phyloP scores from a whole-genome alignment of 2,888 invertebrate species.

The Limnephilus lunatus region DNA sequence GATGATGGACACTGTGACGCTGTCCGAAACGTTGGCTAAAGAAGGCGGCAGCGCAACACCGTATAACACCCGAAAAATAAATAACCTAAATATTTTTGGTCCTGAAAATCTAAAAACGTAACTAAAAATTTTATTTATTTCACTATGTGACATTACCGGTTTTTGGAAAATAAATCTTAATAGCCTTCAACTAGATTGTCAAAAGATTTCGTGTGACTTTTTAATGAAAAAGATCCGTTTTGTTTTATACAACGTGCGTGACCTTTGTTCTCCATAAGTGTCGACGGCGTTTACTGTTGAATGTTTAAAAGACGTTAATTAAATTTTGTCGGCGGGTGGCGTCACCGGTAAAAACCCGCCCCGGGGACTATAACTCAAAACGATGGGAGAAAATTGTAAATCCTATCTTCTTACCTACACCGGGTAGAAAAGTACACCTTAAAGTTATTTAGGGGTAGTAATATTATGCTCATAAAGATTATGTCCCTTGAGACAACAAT shows the following conservation, averaged over 20 bases:
- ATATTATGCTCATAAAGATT: background rate
- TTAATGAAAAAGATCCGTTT: background rate
- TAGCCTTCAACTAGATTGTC: background rate
- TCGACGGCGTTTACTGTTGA: background rate
- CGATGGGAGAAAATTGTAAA: slow-evolving; percentile 27
- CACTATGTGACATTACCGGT: background rate
- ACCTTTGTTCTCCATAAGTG: background rate
- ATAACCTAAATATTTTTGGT: no score
- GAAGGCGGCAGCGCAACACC: no score
- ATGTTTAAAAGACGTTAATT: slow-evolving; percentile 2
- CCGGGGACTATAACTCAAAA: slow-evolving; percentile 24
- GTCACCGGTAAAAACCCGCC: slow-evolving; percentile 21
- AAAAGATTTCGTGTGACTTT: background rate
- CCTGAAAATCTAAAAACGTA: no score
- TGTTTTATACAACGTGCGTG: background rate
- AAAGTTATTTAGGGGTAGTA: background rate
- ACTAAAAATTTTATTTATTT: no score
- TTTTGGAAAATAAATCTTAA: background rate
- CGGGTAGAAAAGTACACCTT: background rate
- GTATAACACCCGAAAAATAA: no score
- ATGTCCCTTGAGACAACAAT: background rate
- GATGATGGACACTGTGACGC: no score
- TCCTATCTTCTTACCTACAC: slow-evolving; percentile 11
- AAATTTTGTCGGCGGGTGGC: background rate
- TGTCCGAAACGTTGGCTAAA: no score